A percentile compares a stretch with the other conserved stretches of the same genome.
Evolutionary conservation across 2,113 vertebrate genomes (phyloP).

Genomic region (Typhlomys cinereus): DNA sequence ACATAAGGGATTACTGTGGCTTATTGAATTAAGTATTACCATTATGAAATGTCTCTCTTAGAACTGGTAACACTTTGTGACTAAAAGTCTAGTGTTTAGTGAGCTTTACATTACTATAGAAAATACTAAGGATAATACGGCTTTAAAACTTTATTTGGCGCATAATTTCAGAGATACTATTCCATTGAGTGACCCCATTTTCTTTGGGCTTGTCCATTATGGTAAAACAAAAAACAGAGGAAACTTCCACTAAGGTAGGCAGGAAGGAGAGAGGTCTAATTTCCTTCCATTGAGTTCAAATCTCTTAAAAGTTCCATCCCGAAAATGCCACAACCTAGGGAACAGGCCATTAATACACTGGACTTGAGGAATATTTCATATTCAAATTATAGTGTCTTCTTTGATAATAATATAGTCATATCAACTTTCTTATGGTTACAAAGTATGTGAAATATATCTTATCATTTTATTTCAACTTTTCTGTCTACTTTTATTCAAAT

Average conservation of each 20-base stretch:
- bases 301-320: background rate
- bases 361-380: background rate
- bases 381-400: background rate
- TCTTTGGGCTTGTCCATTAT: background rate
- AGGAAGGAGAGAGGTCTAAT: background rate
- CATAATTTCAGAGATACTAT: too few relatives aligned
- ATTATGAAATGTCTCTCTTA: too few relatives aligned
- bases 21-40: too few relatives aligned
- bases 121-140: too few relatives aligned
- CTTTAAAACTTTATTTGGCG: too few relatives aligned
- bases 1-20: too few relatives aligned
- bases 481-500: background rate
- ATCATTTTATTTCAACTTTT: background rate
- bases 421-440: background rate
- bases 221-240: too few relatives aligned
- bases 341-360: background rate
- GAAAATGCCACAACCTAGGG: background rate
- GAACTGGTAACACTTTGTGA: too few relatives aligned
- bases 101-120: too few relatives aligned
- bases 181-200: background rate
- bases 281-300: too few relatives aligned
- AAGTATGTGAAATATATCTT: background rate
- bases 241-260: too few relatives aligned
- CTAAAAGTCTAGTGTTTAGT: too few relatives aligned
- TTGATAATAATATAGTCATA: background rate